phyloP scores from a whole-genome alignment of 2,113 vertebrate genomes.

The Grantiella picta region DNA sequence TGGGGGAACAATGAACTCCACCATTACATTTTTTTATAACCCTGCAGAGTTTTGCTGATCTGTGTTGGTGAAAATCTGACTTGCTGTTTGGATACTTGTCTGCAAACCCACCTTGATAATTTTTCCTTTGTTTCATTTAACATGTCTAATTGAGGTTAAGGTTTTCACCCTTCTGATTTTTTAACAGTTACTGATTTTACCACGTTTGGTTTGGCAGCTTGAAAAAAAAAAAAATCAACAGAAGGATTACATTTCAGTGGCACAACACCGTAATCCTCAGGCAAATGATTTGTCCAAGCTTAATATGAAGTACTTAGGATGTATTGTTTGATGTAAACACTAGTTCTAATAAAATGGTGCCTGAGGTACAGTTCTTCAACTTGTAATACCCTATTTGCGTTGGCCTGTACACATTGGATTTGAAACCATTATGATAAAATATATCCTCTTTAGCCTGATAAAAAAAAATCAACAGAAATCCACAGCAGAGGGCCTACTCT shows the following conservation, averaged over 20 bases:
- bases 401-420: slow-evolving; percentile 81
- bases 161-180: not conserved
- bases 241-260: slow-evolving; percentile 94
- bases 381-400: slow-evolving; percentile 92
- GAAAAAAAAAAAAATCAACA: slow-evolving; percentile 88
- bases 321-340: slow-evolving; percentile 97
- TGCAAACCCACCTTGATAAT: not conserved
- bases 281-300: slow-evolving; percentile 99
- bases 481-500: not conserved
- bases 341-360: slow-evolving; percentile 96
- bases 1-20: not conserved
- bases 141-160: not conserved
- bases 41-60: not conserved
- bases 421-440: slow-evolving; percentile 87
- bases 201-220: slow-evolving; percentile 91
- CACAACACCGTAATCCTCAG: slow-evolving; percentile 94
- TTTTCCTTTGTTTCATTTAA: not conserved
- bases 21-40: fast-evolving
- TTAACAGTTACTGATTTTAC: slow-evolving; percentile 81
- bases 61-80: not conserved
- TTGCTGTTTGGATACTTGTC: not conserved
- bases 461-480: slow-evolving; percentile 67
- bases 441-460: slow-evolving; percentile 82
- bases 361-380: slow-evolving; percentile 90
- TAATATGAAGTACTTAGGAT: slow-evolving; percentile 98